These are phyloP conservation scores for Tenthredo distinguenda DNA, from an alignment of 2,888 invertebrate genomes.

Conservation along the genomic window DNA sequence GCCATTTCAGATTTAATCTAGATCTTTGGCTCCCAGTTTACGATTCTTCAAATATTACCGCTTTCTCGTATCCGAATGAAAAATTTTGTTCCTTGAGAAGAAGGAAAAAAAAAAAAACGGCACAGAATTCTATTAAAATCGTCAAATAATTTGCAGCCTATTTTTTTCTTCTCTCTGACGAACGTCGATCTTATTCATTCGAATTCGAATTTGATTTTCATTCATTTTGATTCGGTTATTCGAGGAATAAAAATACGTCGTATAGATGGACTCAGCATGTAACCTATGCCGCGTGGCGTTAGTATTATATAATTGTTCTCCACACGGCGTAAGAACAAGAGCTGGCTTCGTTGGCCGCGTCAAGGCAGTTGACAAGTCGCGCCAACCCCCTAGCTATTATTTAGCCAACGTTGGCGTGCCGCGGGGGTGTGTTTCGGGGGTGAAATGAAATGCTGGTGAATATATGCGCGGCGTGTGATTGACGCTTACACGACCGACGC, in stretches of 20 bases:
- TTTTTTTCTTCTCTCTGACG: too few species aligned
- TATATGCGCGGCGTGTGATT: constrained; percentile 77
- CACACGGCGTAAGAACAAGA: constrained; percentile 40
- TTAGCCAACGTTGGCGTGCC: constrained; percentile 74
- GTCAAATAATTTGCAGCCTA: neutral
- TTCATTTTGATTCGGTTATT: too few species aligned
- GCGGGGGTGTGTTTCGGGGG: constrained; percentile 72
- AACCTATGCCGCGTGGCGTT: neutral
- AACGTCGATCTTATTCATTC: neutral
- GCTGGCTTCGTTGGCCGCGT: constrained; percentile 59
- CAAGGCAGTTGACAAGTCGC: constrained; percentile 76
- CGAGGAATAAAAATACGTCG: too few species aligned
- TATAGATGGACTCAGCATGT: too few species aligned
- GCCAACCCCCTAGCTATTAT: constrained; percentile 75
- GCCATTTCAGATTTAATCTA: constrained; percentile 47
- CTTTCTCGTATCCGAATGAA: neutral
- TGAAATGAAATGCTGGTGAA: constrained; percentile 72
- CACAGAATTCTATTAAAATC: neutral
- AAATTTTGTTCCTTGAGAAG: neutral
- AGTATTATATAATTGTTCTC: constrained; percentile 45
- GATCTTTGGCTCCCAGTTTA: constrained; percentile 27
- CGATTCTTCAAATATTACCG: constrained; percentile 36
- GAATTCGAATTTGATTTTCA: too few species aligned
- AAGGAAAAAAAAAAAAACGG: neutral
- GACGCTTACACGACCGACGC: constrained; percentile 75